Percentiles rank a stretch among this genome's conserved stretches.
Evolutionary conservation across 1,140 invertebrate species (phyloP).

Genomic region (Sycobia sp.): DNA sequence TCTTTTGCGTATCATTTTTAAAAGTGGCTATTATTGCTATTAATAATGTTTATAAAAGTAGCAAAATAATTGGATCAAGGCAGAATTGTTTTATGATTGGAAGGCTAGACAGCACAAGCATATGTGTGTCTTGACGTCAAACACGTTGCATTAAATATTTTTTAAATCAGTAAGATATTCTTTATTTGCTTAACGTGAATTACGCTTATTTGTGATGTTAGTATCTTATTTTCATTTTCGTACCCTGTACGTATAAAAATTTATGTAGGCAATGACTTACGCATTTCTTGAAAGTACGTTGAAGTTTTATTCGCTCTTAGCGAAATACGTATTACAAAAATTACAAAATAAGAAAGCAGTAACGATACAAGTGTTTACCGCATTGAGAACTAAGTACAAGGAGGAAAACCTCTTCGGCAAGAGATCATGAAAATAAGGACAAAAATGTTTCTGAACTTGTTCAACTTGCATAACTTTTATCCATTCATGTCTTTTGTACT

Average conservation of each 20-base stretch:
- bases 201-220: slow-evolving; percentile 3
- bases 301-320: slow-evolving; percentile 14
- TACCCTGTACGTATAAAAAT: slow-evolving; percentile 27
- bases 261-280: slow-evolving; percentile 17
- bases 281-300: slow-evolving; percentile 18
- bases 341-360: slow-evolving; percentile 26
- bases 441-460: neutral
- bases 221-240: slow-evolving; percentile 12
- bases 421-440: slow-evolving; percentile 10
- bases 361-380: slow-evolving; percentile 9
- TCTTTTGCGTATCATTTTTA: slow-evolving; percentile 25
- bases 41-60: slow-evolving; percentile 52
- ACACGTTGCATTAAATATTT: slow-evolving; percentile 10
- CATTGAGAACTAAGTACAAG: slow-evolving; percentile 12
- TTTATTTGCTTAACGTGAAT: slow-evolving; percentile 10
- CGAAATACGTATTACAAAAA: slow-evolving; percentile 24
- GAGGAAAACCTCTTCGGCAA: slow-evolving; percentile 11
- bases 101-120: slow-evolving; percentile 16
- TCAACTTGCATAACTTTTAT: slow-evolving; percentile 6
- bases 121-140: slow-evolving; percentile 11
- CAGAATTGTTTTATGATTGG: slow-evolving; percentile 41
- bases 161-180: slow-evolving; percentile 9
- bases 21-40: slow-evolving; percentile 32
- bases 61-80: slow-evolving; percentile 58
- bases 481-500: slow-evolving; percentile 8